Conservation (phyloP, 2,888 invertebrate genomes). For the Mamestra brassicae region DNA sequence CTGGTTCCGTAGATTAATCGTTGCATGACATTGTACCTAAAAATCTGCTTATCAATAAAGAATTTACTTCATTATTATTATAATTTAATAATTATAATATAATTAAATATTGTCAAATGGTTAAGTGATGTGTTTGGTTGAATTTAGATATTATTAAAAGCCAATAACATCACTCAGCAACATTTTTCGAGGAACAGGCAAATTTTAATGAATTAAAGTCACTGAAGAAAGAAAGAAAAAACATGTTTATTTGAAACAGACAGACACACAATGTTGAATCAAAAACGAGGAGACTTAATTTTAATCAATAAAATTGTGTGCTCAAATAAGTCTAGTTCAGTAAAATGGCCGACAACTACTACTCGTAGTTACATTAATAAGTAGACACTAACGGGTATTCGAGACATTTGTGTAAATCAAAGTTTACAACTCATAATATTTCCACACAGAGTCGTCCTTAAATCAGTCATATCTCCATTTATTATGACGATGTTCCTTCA, state of each 20-base stretch:
- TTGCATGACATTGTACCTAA: neutral
- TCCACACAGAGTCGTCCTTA: conserved; percentile 29
- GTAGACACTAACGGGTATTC: neutral
- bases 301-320: too few relatives aligned
- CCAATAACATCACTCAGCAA: too few relatives aligned
- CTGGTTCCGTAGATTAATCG: neutral
- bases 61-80: neutral
- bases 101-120: too few relatives aligned
- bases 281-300: too few relatives aligned
- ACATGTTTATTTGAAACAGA: neutral
- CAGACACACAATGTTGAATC: too few relatives aligned
- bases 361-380: conserved; percentile 6
- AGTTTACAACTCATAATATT: conserved; percentile 32
- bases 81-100: too few relatives aligned
- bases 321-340: neutral
- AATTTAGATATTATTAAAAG: too few relatives aligned
- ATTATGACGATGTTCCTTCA: conserved; percentile 60
- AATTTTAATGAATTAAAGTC: too few relatives aligned
- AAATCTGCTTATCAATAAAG: neutral
- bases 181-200: too few relatives aligned
- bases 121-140: too few relatives aligned
- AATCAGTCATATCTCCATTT: conserved; percentile 48
- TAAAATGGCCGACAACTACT: neutral
- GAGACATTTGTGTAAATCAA: conserved; percentile 19
- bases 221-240: too few relatives aligned